Conservation (phyloP, 2,888 invertebrate genomes). For the Eilema griseolum region DNA sequence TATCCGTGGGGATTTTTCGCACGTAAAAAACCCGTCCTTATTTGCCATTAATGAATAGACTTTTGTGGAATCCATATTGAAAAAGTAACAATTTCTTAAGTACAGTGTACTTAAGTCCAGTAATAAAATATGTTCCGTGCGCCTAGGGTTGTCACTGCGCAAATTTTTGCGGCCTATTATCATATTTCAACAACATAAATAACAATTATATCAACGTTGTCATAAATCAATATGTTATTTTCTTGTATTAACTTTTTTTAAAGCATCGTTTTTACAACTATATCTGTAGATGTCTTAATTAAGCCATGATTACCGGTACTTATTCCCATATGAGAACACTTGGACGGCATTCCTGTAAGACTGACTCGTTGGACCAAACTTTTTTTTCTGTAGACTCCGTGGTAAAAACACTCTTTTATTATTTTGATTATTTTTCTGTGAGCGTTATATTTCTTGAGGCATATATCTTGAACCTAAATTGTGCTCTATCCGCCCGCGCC, state of each 20-base stretch:
- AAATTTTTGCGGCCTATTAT: conserved; percentile 29
- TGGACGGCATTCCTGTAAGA: conserved; percentile 42
- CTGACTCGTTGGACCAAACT: conserved; percentile 26
- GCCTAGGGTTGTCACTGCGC: conserved; percentile 3
- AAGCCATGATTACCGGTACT: conserved; percentile 42
- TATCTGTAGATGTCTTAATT: conserved; percentile 53
- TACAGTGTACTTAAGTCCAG: neutral
- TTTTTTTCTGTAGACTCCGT: neutral
- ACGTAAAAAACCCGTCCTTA: no score
- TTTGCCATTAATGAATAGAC: no score
- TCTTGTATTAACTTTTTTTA: conserved; percentile 39
- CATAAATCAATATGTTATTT: conserved; percentile 17
- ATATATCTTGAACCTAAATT: no score
- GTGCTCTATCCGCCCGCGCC: no score
- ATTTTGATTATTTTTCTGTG: conserved; percentile 10
- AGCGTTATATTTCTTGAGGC: no score
- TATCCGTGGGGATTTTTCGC: no score
- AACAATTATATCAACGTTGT: neutral
- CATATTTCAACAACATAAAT: neutral
- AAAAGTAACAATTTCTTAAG: neutral
- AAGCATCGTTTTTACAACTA: conserved; percentile 32
- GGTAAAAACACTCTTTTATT: neutral
- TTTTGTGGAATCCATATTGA: neutral
- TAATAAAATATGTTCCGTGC: neutral
- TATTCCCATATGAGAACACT: conserved; percentile 37